Base-by-base conservation (phyloP, 2,113 vertebrate genomes). In the Austrofundulus limnaeus region DNA sequence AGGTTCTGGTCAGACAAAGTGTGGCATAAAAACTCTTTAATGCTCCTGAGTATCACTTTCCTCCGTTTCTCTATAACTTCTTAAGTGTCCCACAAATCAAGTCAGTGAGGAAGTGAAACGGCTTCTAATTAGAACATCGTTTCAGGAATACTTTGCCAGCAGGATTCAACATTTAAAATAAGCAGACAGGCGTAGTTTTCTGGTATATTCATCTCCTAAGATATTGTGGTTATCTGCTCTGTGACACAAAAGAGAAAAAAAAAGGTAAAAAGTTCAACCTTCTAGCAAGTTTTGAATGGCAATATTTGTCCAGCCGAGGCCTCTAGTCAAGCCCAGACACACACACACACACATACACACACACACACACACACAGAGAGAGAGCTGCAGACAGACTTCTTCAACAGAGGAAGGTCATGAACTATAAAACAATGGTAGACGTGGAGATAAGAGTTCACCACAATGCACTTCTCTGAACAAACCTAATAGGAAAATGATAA, bases 1-100 rank as follows among this genome's bases (percentile, higher is more conserved):
- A 79, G 75, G 72, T 70, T 69, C 81, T 72, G 67, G 68, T 81
- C 81, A 67, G 70, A 80, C 41, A 42, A 67, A 79, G 67, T 78
- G 69, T 72, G 72, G 72, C 70, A 85, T 81, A 77, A 84, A 89
- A 86, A 78, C 23, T 60, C 48, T 62, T 73, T 84, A 85, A 90
- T 83, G 73, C 75, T 42, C 62, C 43, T 2, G 14, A 68, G 49
- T 59, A 74, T 81, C 73, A 65, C 64, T 80, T 80, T 73, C 71
- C 70, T 49, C 58, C 66, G 62, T 74, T 80, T 73, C 58, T 50
- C 55, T 17, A 5, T 16, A 58, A 67, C 67, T 66, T 70, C 51
- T 85, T 67, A 76, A 87, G 75, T 78, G 72, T 70, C 72, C 66
- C 59, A 77, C 73, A 87, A 81, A 88, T 88, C 80, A 87, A 52